Evolutionary conservation across 1,140 invertebrate species (phyloP), one percentile per base, ranked within the genome.

Genomic region (Anastrepha ludens): DNA sequence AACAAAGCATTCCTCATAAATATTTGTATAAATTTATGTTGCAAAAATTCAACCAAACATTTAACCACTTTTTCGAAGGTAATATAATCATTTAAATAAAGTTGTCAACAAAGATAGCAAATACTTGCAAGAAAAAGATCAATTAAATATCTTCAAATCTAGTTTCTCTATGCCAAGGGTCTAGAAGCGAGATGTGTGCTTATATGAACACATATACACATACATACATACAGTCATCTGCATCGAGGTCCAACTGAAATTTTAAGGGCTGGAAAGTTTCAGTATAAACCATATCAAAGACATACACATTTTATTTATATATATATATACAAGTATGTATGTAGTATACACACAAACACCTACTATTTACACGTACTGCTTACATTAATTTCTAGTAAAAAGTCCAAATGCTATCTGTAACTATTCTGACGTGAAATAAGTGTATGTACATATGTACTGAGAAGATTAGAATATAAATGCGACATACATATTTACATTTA

Each of bases 261-360:
- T 91, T 92, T 91, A 91, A 89, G 91, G 91, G 91, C 90, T 92
- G 90, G 90, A 90, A 91, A 92, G 89, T 90, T 91, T 91, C 91
- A 91, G 91, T 89, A 88, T 62, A 67, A 67, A 17, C 7, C 64
- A 29, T 67, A 3, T 67, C 5, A 29, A 29, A 67, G 4, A 62
- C 60, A 15, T 62, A 62, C 8, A 62, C n/a, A 62, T 62, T n/a
- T 55, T 11, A 55, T 55, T 8, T 55, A 11, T 62, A 62, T 13
- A 11, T 62, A 62, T 13, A 62, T 3, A 62, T 17, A 62, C 60
- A 62, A 17, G 29, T 29, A 29, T 29, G 29, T 29, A 29, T 29
- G 29, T 29, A 29, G 29, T 17, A 74, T 29, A 50, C 1, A 29
- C 65, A 65, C 20, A 67, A 20, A 67, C 11, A 67, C 6, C 11